These are phyloP conservation scores for Molossus alvarezi DNA, from an alignment of 2,797 vertebrate species.

Conservation along the genomic window DNA sequence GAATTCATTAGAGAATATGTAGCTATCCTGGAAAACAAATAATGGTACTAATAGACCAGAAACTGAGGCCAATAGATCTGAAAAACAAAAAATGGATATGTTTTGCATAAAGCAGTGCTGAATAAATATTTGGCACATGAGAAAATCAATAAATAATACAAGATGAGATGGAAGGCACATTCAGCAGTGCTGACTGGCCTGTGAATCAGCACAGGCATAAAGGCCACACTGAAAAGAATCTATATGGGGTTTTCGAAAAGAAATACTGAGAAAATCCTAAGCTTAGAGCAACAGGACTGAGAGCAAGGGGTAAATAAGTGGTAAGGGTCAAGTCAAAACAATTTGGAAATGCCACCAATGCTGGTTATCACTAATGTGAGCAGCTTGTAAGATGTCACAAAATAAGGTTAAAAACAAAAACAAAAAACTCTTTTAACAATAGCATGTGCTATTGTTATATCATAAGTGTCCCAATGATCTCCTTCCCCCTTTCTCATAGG, in stretches of 20 bases:
- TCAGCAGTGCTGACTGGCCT: background rate
- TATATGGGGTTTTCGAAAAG: background rate
- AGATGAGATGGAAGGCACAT: background rate
- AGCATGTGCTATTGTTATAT: background rate
- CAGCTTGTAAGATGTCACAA: conserved; percentile 34
- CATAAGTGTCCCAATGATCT: background rate
- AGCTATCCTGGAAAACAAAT: conserved; percentile 19
- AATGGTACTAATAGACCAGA: background rate
- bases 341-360: background rate
- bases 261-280: background rate
- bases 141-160: conserved; percentile 46
- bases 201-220: background rate
- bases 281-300: background rate
- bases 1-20: conserved; percentile 8
- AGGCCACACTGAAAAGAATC: background rate
- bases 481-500: background rate
- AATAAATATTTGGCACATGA: background rate
- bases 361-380: background rate
- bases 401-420: background rate
- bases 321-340: background rate
- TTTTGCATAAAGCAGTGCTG: background rate
- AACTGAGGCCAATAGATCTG: background rate
- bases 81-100: background rate
- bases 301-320: conserved; percentile 33
- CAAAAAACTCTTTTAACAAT: background rate